Conservation (phyloP, 1,140 invertebrate species). For the Megathymus violae region DNA sequence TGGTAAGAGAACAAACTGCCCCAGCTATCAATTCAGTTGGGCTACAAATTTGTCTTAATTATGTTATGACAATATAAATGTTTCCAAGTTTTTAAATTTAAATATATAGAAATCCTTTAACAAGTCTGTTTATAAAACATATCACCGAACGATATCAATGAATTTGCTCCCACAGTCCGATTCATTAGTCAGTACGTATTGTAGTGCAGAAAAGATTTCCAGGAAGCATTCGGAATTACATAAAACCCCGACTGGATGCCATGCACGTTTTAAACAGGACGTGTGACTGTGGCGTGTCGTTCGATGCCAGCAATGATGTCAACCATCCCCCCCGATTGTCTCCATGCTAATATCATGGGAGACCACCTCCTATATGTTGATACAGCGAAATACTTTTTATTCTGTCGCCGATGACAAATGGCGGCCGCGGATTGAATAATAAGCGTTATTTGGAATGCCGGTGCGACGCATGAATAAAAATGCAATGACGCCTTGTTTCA, state of each 20-base stretch:
- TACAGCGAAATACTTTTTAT: constrained; percentile 55
- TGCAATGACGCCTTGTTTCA: constrained; percentile 39
- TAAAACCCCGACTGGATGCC: constrained; percentile 41
- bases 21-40: too few relatives aligned
- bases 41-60: too few relatives aligned
- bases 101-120: too few relatives aligned
- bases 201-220: constrained; percentile 28
- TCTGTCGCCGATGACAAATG: constrained; percentile 64
- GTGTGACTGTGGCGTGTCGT: constrained; percentile 53
- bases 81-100: too few relatives aligned
- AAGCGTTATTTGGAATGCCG: constrained; percentile 52
- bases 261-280: constrained; percentile 63
- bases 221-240: constrained; percentile 40
- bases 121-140: too few relatives aligned
- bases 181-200: constrained; percentile 11
- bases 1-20: too few relatives aligned
- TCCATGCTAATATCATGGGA: constrained; percentile 62
- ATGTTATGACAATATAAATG: too few relatives aligned
- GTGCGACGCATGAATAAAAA: constrained; percentile 49
- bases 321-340: constrained; percentile 65
- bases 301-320: constrained; percentile 58
- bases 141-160: too few relatives aligned
- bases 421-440: constrained; percentile 63
- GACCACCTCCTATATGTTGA: constrained; percentile 56
- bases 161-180: constrained; percentile 11